These are phyloP conservation scores for Anhinga anhinga DNA, from an alignment of 2,113 vertebrate species.

Conservation along the genomic window DNA sequence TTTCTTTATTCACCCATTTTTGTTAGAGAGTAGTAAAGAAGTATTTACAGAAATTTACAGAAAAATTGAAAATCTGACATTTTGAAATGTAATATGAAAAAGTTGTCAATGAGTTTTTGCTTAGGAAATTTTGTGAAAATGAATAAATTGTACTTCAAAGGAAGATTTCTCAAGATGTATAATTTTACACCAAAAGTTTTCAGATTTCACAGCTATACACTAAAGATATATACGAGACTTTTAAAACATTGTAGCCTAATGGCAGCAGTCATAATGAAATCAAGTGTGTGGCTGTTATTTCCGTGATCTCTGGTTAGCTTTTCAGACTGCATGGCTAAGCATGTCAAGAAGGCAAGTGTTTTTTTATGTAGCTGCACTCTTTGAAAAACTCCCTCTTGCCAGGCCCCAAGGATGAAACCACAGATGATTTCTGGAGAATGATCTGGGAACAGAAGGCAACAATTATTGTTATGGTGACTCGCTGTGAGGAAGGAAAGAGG, in stretches of 20 bases:
- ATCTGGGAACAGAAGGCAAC: constrained; percentile 97
- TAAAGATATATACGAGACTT: not conserved
- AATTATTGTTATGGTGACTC: constrained; percentile 97
- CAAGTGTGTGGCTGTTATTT: not conserved
- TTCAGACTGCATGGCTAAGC: not conserved
- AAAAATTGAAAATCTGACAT: not conserved
- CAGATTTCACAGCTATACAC: not conserved
- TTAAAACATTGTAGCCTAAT: not conserved
- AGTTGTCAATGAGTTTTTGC: not conserved
- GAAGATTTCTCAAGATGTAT: not conserved
- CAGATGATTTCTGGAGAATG: constrained; percentile 96
- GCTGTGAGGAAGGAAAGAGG: constrained; percentile 93
- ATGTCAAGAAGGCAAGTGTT: not conserved
- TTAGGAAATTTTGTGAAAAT: not conserved
- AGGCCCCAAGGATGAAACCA: constrained; percentile 95
- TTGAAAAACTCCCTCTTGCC: not conserved
- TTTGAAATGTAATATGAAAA: not conserved
- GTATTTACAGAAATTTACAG: not conserved
- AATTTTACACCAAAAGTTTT: not conserved
- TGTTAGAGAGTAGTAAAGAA: not conserved
- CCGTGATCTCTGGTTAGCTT: not conserved
- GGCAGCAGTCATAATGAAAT: not conserved
- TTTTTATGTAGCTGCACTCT: not conserved
- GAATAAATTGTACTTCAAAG: not conserved
- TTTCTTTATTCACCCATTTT: not conserved